Percentiles rank a stretch among this genome's conserved stretches.
phyloP scores from a whole-genome alignment of 2,113 vertebrate genomes.

The Gymnogyps californianus region DNA sequence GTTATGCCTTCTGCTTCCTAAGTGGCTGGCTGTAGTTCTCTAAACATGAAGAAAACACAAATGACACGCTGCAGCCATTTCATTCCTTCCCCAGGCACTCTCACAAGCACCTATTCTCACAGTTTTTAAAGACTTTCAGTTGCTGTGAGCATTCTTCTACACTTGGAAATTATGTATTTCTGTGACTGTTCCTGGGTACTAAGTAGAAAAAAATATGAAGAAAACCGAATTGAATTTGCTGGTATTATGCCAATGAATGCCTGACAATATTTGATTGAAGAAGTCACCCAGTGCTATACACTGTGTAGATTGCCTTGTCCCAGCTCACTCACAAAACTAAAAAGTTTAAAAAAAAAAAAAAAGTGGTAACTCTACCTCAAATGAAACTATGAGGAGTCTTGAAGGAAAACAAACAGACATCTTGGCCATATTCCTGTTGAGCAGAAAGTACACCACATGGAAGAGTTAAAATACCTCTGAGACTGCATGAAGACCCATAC shows the following conservation, averaged over 20 bases:
- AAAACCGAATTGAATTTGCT: neutral
- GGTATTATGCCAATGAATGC: neutral
- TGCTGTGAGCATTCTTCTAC: neutral
- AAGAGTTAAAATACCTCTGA: neutral
- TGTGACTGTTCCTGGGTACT: neutral
- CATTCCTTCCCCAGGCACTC: neutral
- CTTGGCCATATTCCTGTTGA: neutral
- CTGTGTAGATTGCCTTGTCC: neutral
- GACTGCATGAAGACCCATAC: neutral
- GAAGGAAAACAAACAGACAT: neutral
- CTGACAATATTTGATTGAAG: neutral
- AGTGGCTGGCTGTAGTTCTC: neutral
- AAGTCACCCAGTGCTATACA: neutral
- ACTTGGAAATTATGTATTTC: neutral
- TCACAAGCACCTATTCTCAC: neutral
- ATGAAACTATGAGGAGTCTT: neutral
- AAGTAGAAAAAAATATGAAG: neutral
- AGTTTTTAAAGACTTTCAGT: neutral
- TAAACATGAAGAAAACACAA: neutral
- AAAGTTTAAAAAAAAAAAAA: neutral
- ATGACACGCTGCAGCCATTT: fast-evolving
- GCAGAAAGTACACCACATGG: neutral
- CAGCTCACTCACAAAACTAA: neutral
- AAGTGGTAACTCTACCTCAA: neutral
- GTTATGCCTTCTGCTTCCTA: neutral